These are phyloP conservation scores for Reticulitermes lucifugus DNA, from an alignment of 2,888 invertebrate species.

Conservation along the genomic window DNA sequence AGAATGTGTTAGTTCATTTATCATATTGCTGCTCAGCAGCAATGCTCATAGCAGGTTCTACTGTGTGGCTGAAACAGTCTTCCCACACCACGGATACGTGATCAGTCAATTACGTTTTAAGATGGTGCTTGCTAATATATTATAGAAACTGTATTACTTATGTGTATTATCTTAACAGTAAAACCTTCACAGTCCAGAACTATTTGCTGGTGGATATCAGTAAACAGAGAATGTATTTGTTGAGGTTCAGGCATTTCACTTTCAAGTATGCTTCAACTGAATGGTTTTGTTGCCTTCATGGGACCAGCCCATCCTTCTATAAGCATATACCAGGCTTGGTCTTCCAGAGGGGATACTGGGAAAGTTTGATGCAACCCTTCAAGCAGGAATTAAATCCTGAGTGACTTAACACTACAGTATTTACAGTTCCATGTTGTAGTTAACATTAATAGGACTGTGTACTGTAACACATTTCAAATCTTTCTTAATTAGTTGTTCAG, in stretches of 20 bases:
- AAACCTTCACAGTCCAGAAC: background rate
- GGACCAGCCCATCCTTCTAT: background rate
- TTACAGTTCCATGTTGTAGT: too few relatives aligned
- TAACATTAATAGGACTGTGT: too few relatives aligned
- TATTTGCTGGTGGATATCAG: too few relatives aligned
- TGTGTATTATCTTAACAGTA: background rate
- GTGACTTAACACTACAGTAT: too few relatives aligned
- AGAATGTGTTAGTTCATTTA: background rate
- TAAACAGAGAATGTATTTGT: too few relatives aligned
- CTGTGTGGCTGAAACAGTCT: background rate
- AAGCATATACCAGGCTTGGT: too few relatives aligned
- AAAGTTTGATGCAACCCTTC: too few relatives aligned
- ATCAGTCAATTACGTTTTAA: constrained; percentile 19
- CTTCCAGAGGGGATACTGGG: too few relatives aligned
- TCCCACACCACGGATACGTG: background rate
- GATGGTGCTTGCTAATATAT: constrained; percentile 26
- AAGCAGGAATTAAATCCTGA: too few relatives aligned
- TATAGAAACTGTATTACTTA: background rate
- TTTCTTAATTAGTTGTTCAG: too few relatives aligned
- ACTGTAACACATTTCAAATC: too few relatives aligned
- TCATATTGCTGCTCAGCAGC: background rate
- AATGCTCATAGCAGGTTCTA: background rate
- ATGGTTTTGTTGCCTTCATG: background rate
- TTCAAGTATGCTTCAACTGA: background rate
- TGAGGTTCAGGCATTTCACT: background rate